phyloP scores from a whole-genome alignment of 2,113 vertebrate species.

The Stercorarius parasiticus region DNA sequence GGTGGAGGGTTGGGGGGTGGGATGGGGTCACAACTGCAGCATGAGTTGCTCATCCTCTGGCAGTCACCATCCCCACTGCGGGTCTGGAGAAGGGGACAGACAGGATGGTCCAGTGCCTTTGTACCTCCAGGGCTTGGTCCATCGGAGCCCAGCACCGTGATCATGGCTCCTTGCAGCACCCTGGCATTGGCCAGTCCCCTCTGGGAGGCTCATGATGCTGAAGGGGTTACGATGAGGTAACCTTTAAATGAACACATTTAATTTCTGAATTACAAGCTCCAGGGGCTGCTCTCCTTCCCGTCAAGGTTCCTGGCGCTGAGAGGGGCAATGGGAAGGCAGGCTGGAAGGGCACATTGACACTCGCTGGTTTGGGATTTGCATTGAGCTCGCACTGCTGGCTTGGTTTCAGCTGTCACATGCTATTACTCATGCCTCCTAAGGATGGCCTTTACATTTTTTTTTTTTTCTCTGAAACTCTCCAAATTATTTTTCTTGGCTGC shows the following conservation, averaged over 20 bases:
- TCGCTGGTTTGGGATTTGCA: fast-evolving
- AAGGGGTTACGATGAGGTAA: background rate
- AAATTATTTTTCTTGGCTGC: background rate
- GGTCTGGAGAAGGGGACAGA: background rate
- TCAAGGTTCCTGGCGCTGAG: fast-evolving
- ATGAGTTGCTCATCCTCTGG: fast-evolving
- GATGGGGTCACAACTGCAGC: background rate
- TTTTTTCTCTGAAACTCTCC: background rate
- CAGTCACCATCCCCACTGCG: fast-evolving
- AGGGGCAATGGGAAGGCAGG: background rate
- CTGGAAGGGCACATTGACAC: background rate
- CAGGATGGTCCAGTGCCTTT: background rate
- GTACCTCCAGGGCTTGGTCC: fast-evolving
- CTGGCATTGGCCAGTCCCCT: fast-evolving
- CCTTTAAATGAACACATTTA: background rate
- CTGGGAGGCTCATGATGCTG: fast-evolving
- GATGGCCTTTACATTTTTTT: background rate
- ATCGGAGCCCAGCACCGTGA: fast-evolving
- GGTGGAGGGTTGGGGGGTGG: background rate
- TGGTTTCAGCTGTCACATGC: background rate
- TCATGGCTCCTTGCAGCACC: fast-evolving
- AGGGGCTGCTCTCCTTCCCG: background rate
- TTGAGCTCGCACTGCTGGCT: background rate
- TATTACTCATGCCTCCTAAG: background rate
- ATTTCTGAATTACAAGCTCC: background rate